Evolutionary conservation across 2,113 vertebrate species (phyloP).

Genomic region (Mirza zaza): DNA sequence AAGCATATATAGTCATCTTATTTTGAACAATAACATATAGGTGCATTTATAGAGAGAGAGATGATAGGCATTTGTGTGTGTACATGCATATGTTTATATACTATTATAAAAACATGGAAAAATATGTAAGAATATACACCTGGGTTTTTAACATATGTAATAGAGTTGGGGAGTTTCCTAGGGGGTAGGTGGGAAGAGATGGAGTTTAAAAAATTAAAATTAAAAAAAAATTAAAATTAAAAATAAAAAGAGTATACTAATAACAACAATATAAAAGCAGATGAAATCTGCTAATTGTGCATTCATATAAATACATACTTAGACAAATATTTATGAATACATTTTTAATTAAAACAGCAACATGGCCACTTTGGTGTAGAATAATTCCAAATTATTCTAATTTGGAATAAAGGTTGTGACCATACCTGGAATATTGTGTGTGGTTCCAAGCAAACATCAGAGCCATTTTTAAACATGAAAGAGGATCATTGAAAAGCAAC

Average conservation of each 20-base stretch:
- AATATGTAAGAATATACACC: not conserved
- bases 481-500: not conserved
- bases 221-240: not conserved
- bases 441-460: not conserved
- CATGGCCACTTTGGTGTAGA: not conserved
- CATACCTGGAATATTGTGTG: not conserved
- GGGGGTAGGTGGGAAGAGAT: not conserved
- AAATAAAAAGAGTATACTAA: not conserved
- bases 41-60: not conserved
- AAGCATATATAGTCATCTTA: not conserved
- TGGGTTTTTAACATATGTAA: not conserved
- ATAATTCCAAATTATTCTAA: not conserved
- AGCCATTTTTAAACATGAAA: not conserved
- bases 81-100: not conserved
- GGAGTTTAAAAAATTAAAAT: not conserved
- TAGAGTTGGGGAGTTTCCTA: not conserved
- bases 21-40: not conserved
- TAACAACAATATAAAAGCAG: not conserved
- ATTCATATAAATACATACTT: not conserved
- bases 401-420: not conserved
- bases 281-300: not conserved
- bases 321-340: not conserved
- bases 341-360: not conserved
- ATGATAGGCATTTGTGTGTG: not conserved
- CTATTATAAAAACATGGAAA: not conserved